Evolutionary conservation across 92 coral and sea anemone genomes (phyloP).

Genomic region (Palythoa caribaeorum): DNA sequence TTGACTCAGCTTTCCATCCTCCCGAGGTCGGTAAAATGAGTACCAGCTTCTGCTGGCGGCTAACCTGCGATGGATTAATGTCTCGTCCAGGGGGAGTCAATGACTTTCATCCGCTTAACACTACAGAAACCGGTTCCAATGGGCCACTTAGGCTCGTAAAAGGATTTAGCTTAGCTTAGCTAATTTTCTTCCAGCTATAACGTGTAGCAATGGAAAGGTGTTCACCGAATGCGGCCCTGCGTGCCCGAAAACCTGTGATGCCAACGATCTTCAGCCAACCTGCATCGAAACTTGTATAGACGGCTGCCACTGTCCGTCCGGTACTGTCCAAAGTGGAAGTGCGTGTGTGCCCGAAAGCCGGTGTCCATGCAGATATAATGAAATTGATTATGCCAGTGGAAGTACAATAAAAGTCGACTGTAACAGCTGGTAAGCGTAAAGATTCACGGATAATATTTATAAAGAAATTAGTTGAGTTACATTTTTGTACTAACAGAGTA

Average conservation of each 20-base stretch:
- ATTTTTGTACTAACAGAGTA: too few species aligned
- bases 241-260: constrained; percentile 73
- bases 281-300: constrained; percentile 81
- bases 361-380: constrained; percentile 82
- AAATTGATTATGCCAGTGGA: constrained; percentile 60
- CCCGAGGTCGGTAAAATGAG: too few species aligned
- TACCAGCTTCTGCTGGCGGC: too few species aligned
- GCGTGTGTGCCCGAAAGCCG: constrained; percentile 67
- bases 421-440: constrained; percentile 71
- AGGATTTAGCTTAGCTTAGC: too few species aligned
- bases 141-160: too few species aligned
- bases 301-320: constrained; percentile 86
- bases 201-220: constrained; percentile 67
- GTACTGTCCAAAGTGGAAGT: constrained; percentile 68
- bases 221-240: constrained; percentile 81
- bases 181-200: constrained; percentile 58
- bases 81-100: too few species aligned
- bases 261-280: constrained; percentile 66
- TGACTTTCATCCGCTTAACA: too few species aligned
- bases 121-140: too few species aligned
- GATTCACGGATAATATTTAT: background rate
- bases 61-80: too few species aligned
- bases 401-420: constrained; percentile 71
- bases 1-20: too few species aligned
- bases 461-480: background rate